Percentiles rank a stretch among this genome's conserved stretches.
phyloP scores from a whole-genome alignment of 2,888 invertebrate species.

The Pachydiplax longipennis region DNA sequence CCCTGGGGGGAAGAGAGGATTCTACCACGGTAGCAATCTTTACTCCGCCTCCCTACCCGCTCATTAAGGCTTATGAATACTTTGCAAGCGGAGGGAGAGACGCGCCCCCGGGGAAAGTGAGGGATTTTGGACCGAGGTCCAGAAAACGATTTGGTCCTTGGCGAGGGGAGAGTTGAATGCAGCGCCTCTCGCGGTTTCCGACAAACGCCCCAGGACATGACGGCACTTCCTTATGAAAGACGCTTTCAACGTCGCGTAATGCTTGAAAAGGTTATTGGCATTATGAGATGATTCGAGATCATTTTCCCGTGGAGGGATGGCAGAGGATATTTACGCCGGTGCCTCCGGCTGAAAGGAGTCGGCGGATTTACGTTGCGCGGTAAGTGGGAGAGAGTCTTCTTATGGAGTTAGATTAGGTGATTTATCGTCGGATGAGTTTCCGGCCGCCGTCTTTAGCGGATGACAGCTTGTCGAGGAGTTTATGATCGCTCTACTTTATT shows the following conservation, averaged over 20 bases:
- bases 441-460: not conserved
- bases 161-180: not conserved
- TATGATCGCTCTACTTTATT: not conserved
- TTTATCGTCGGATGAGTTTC: not conserved
- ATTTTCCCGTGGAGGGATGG: not conserved
- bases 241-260: not conserved
- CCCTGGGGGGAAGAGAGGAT: not conserved
- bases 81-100: not conserved
- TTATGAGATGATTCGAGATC: not conserved
- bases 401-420: not conserved
- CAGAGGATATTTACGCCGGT: not conserved
- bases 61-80: not conserved
- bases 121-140: slow-evolving; percentile 28
- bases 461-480: not conserved
- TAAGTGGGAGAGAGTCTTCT: not conserved
- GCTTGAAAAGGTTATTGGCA: not conserved
- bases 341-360: not conserved
- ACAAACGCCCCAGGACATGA: not conserved
- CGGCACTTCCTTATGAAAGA: not conserved
- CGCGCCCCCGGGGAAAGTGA: not conserved
- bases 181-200: slow-evolving; percentile 25
- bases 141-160: slow-evolving; percentile 38
- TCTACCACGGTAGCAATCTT: not conserved
- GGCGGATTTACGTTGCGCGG: not conserved
- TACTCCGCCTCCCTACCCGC: not conserved